Percentiles rank a stretch among this genome's conserved stretches.
phyloP scores from a whole-genome alignment of 2,113 vertebrate species.

The Otis tarda region DNA sequence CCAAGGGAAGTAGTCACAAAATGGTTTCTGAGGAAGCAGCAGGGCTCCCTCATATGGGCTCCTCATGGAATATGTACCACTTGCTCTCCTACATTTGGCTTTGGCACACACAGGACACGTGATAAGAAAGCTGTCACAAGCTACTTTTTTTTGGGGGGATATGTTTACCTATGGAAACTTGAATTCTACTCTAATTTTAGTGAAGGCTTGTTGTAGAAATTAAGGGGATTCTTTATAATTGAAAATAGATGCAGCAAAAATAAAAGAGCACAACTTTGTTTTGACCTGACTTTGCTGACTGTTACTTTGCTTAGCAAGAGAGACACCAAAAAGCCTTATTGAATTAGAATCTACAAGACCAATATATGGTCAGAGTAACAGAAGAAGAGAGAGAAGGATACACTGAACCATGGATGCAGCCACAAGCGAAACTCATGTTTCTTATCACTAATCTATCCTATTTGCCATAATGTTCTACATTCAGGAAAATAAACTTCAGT shows the following conservation, averaged over 20 bases:
- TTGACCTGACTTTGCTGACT: background rate
- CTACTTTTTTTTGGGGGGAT: background rate
- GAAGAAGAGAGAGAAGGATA: background rate
- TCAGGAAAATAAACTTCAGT: background rate
- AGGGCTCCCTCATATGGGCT: constrained; percentile 66
- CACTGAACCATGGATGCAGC: background rate
- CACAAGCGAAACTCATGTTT: background rate
- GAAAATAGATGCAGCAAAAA: background rate
- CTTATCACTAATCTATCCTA: background rate
- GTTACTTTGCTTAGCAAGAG: background rate
- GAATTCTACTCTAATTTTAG: background rate
- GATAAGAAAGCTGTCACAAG: background rate
- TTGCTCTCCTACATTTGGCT: background rate
- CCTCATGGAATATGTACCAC: constrained; percentile 34
- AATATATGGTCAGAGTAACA: background rate
- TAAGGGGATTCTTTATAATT: background rate
- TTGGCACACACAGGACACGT: background rate
- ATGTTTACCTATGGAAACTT: background rate
- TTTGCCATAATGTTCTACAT: background rate
- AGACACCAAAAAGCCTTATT: background rate
- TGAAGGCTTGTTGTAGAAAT: background rate
- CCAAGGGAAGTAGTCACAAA: background rate
- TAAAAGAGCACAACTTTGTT: background rate
- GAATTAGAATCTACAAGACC: background rate
- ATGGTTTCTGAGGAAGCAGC: constrained; percentile 54